These are phyloP conservation scores for Spea bombifrons DNA, from an alignment of 2,113 vertebrate genomes.

Conservation along the genomic window DNA sequence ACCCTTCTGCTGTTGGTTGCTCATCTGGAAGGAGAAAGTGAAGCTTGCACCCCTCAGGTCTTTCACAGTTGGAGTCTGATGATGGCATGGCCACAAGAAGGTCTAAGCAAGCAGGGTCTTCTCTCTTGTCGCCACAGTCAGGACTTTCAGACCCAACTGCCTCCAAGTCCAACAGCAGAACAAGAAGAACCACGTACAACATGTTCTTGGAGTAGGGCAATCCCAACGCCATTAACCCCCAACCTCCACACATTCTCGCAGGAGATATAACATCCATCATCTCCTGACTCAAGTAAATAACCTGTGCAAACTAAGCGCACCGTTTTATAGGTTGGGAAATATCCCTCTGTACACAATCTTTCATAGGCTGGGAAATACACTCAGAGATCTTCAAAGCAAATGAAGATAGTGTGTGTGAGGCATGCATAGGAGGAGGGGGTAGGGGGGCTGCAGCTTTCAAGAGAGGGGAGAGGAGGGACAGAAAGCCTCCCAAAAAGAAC, in stretches of 20 bases:
- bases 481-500: slow-evolving; percentile 42
- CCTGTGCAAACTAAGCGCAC: slow-evolving; percentile 28
- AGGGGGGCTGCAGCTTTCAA: slow-evolving; percentile 12
- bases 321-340: slow-evolving; percentile 31
- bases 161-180: not conserved
- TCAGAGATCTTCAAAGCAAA: slow-evolving; percentile 49
- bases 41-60: slow-evolving; percentile 40
- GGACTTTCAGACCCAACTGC: not conserved
- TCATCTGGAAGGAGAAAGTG: not conserved
- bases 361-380: slow-evolving; percentile 44
- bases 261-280: slow-evolving; percentile 1
- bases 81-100: slow-evolving; percentile 35
- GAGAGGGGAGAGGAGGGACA: slow-evolving; percentile 42
- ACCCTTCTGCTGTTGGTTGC: slow-evolving; percentile 42
- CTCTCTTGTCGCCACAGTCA: not conserved
- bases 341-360: slow-evolving; percentile 32
- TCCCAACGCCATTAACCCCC: not conserved
- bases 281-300: slow-evolving; percentile 16
- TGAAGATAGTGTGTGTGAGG: slow-evolving; percentile 33
- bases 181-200: not conserved
- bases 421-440: slow-evolving; percentile 32
- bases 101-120: not conserved
- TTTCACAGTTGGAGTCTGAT: not conserved
- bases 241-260: not conserved
- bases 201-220: not conserved